A percentile compares a stretch with the other conserved stretches of the same genome.
Evolutionary conservation across 2,113 vertebrate species (phyloP).

Genomic region (Hemiscyllium ocellatum): DNA sequence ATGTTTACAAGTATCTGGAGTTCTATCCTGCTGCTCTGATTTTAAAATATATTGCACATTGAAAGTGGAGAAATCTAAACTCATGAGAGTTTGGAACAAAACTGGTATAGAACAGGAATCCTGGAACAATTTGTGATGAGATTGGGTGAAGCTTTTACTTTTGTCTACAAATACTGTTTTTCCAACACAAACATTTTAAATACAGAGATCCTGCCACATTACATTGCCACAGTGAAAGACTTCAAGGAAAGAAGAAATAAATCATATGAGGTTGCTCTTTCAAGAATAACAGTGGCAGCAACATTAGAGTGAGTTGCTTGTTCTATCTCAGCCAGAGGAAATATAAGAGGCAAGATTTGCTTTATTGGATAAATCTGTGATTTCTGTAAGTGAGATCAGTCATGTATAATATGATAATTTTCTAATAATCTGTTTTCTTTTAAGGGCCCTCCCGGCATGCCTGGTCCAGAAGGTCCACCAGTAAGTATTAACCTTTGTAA

Average conservation of each 20-base stretch:
- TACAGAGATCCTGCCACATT: neutral
- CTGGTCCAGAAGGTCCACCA: constrained; percentile 57
- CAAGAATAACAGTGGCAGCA: neutral
- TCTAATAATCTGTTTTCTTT: constrained; percentile 26
- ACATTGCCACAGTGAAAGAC: neutral
- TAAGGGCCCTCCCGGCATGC: constrained; percentile 67
- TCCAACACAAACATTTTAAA: neutral
- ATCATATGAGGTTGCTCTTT: neutral
- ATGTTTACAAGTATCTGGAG: too few species aligned
- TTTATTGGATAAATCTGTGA: neutral
- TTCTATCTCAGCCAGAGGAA: neutral
- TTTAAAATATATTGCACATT: neutral
- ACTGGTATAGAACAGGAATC: neutral
- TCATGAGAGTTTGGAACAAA: neutral
- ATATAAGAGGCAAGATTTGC: neutral
- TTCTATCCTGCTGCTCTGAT: too few species aligned
- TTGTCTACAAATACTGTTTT: neutral
- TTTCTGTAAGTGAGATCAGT: neutral
- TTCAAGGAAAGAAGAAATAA: neutral
- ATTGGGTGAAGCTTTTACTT: neutral
- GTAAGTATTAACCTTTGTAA: constrained; percentile 51
- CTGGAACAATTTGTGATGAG: neutral
- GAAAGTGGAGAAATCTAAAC: neutral
- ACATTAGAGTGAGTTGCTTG: neutral
- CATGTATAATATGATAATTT: neutral